These are phyloP conservation scores for Dysmachus trigonus DNA, from an alignment of 2,888 invertebrate species.

Conservation along the genomic window DNA sequence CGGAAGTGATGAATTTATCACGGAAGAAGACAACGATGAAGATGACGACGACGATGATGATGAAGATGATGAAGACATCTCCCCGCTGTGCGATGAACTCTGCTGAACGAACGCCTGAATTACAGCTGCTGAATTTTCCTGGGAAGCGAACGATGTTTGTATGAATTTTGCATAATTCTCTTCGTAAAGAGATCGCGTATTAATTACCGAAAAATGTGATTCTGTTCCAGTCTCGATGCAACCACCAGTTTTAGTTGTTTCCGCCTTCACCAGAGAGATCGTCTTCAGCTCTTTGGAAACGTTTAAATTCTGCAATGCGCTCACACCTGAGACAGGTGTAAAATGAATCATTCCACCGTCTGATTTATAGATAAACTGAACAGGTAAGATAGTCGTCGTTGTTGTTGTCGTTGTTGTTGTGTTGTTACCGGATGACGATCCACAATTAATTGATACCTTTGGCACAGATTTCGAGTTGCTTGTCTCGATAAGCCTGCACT, in stretches of 20 bases:
- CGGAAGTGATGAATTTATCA: neutral
- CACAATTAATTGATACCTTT: neutral
- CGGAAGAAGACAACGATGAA: neutral
- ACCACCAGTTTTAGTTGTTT: slow-evolving; percentile 13
- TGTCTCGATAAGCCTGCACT: neutral
- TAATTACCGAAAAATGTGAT: slow-evolving; percentile 49
- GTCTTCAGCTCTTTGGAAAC: neutral
- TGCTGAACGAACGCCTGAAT: neutral
- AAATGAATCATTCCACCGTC: slow-evolving; percentile 70
- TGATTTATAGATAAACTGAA: slow-evolving; percentile 70
- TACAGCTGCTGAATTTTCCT: slow-evolving; percentile 1
- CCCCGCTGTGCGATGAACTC: slow-evolving; percentile 8
- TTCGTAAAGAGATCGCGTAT: slow-evolving; percentile 16
- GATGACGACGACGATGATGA: neutral
- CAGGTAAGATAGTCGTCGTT: neutral
- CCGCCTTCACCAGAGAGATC: slow-evolving; percentile 4
- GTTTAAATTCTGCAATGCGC: neutral
- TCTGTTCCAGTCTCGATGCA: slow-evolving; percentile 54
- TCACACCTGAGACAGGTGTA: slow-evolving; percentile 64
- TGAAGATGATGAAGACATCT: too few relatives aligned
- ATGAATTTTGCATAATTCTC: slow-evolving; percentile 37
- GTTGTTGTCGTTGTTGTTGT: neutral
- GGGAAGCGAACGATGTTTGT: slow-evolving; percentile 42
- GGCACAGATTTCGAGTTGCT: neutral
- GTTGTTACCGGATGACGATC: too few relatives aligned